Evolutionary conservation across 2,888 invertebrate species (phyloP).

Genomic region (Leptinotarsa haldemani): DNA sequence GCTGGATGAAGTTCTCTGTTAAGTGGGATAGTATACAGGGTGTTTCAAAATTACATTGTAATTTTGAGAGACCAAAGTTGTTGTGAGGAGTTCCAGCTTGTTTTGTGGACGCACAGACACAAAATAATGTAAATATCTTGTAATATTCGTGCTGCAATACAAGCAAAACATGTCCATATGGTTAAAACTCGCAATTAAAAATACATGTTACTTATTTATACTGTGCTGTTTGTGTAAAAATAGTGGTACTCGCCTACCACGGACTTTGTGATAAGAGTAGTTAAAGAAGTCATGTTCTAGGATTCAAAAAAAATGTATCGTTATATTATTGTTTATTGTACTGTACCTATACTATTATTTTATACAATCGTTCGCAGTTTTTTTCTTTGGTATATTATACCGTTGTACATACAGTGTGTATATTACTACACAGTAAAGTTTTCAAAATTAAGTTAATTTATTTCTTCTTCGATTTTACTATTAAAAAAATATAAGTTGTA

Average conservation of each 20-base stretch:
- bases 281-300: conserved; percentile 65
- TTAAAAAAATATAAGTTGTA: conserved; percentile 57
- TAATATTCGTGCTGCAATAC: conserved; percentile 59
- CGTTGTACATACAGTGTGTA: conserved; percentile 66
- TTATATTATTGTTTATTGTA: conserved; percentile 66
- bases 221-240: conserved; percentile 65
- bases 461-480: conserved; percentile 56
- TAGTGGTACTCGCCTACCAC: conserved; percentile 58
- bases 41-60: conserved; percentile 16
- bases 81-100: conserved; percentile 44
- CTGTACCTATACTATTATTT: conserved; percentile 66
- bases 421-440: conserved; percentile 62
- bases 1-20: conserved; percentile 38
- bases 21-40: conserved; percentile 44
- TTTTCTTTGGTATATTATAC: conserved; percentile 61
- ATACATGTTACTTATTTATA: conserved; percentile 67
- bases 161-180: conserved; percentile 62
- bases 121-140: conserved; percentile 54
- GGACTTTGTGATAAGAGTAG: conserved; percentile 67
- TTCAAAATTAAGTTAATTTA: conserved; percentile 61
- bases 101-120: conserved; percentile 42
- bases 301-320: conserved; percentile 63
- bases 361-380: conserved; percentile 64
- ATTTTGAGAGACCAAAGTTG: conserved; percentile 25
- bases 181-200: conserved; percentile 63